phyloP scores from a whole-genome alignment of 2,797 vertebrate genomes.

The Cossypha dichroa region DNA sequence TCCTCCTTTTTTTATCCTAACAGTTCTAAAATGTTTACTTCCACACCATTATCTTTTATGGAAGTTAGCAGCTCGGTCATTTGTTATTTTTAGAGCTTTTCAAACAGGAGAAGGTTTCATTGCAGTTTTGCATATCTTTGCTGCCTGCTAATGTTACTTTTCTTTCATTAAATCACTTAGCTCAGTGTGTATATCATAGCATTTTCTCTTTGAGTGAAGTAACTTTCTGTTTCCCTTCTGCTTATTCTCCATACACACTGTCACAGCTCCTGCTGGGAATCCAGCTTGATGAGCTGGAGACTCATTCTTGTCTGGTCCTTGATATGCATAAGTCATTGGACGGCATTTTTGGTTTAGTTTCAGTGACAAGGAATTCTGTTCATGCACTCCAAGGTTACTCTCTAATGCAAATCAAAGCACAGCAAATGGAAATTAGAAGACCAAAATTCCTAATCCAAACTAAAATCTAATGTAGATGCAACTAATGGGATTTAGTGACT shows the following conservation, averaged over 20 bases:
- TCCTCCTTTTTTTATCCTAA: conserved; percentile 2
- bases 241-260: not conserved
- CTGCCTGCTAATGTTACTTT: conserved; percentile 11
- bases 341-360: not conserved
- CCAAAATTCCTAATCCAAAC: not conserved
- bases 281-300: not conserved
- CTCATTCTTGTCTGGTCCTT: not conserved
- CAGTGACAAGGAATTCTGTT: not conserved
- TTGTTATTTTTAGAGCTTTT: conserved; percentile 58
- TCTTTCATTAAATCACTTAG: not conserved
- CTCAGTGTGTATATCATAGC: not conserved
- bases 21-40: conserved; percentile 39
- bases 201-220: not conserved
- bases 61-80: not conserved
- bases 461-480: not conserved
- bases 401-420: not conserved
- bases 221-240: conserved; percentile 22
- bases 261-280: not conserved
- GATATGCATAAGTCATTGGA: not conserved
- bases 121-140: conserved; percentile 28
- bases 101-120: conserved; percentile 31
- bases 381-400: not conserved
- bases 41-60: conserved; percentile 40
- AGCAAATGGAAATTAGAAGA: not conserved
- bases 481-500: not conserved